These are phyloP conservation scores for Himalopsyche kuldschensis DNA, from an alignment of 2,888 invertebrate genomes.

Conservation along the genomic window DNA sequence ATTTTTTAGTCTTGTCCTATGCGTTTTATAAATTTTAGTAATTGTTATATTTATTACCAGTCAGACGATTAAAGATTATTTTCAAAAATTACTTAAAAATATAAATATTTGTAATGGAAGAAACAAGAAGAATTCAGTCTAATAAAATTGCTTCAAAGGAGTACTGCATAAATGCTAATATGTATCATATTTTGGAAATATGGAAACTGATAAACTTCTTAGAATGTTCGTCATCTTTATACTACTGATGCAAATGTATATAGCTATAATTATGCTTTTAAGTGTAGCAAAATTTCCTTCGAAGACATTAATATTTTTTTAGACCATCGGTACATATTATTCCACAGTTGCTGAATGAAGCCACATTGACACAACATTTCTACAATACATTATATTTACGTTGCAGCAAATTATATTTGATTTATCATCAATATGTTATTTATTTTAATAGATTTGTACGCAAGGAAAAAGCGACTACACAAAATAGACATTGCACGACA, in stretches of 20 bases:
- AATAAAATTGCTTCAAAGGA: not conserved
- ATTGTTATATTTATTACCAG: too few species aligned
- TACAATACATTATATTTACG: constrained; percentile 2
- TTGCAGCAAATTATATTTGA: constrained; percentile 18
- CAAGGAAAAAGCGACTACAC: not conserved
- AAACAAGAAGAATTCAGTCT: too few species aligned
- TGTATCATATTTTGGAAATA: not conserved
- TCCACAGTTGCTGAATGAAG: constrained; percentile 6
- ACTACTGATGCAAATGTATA: not conserved
- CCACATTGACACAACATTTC: constrained; percentile 15
- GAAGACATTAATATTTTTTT: not conserved
- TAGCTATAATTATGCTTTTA: not conserved
- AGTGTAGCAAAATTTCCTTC: not conserved
- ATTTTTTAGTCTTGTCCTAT: too few species aligned
- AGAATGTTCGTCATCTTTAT: not conserved
- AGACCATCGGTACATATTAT: not conserved
- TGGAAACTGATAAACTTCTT: not conserved
- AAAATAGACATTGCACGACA: not conserved
- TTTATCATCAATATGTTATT: not conserved
- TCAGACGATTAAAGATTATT: too few species aligned
- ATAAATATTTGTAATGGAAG: too few species aligned
- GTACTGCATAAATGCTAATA: not conserved
- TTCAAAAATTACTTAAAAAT: too few species aligned
- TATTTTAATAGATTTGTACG: not conserved
- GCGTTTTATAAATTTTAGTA: too few species aligned